These are phyloP conservation scores for Habropoda laboriosa DNA, from an alignment of 1,140 invertebrate species.

Conservation along the genomic window DNA sequence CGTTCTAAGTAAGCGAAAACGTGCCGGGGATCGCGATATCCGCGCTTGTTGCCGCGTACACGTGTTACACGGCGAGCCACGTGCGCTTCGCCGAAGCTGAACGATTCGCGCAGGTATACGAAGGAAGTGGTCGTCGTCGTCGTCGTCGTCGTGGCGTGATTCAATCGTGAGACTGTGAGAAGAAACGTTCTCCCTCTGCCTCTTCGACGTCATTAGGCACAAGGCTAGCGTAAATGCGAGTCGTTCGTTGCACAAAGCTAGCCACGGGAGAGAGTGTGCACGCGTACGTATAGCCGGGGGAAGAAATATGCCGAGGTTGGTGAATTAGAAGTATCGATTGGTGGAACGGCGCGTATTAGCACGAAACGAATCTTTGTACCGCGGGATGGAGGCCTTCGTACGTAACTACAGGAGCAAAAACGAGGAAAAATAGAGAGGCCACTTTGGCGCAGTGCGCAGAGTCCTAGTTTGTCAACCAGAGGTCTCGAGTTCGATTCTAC, in stretches of 20 bases:
- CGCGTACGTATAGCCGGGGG: too few species aligned
- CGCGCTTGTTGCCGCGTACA: background rate
- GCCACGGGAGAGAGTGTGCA: background rate
- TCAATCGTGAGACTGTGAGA: slow-evolving; percentile 50
- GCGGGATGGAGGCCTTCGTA: too few species aligned
- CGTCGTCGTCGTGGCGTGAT: slow-evolving; percentile 41
- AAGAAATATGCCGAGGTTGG: too few species aligned
- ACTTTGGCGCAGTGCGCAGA: too few species aligned
- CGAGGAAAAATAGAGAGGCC: too few species aligned
- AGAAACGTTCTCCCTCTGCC: slow-evolving; percentile 64
- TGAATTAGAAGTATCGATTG: too few species aligned
- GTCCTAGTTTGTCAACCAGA: too few species aligned
- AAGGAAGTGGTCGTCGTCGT: too few species aligned
- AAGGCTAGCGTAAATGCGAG: slow-evolving; percentile 71
- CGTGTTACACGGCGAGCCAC: background rate
- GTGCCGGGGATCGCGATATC: background rate
- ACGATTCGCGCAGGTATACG: slow-evolving; percentile 34
- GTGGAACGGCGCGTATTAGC: too few species aligned
- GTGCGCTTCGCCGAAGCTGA: slow-evolving; percentile 11
- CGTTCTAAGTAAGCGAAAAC: background rate
- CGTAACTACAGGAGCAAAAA: too few species aligned
- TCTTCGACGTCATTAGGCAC: slow-evolving; percentile 72
- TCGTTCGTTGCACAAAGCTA: slow-evolving; percentile 61
- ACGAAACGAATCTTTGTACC: too few species aligned
- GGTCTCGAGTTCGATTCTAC: too few species aligned